Conservation (phyloP, 2,888 invertebrate species). For the Arge pagana region DNA sequence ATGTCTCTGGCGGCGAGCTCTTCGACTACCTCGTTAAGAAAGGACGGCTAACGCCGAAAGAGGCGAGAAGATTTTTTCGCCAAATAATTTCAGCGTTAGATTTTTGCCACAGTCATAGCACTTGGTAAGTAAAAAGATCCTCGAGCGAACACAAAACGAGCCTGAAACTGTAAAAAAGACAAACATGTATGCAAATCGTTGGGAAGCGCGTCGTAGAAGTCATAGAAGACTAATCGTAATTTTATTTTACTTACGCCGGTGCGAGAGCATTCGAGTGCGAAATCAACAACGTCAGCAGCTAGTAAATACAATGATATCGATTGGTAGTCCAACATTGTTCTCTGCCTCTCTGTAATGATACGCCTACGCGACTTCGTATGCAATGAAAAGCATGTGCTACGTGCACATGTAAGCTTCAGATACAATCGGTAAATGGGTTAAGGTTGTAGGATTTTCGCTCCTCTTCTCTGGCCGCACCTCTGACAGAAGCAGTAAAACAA, state of each 20-base stretch:
- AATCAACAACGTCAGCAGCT: not conserved
- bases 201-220: too few relatives aligned
- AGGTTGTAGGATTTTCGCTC: slow-evolving; percentile 20
- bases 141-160: too few relatives aligned
- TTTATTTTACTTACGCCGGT: too few relatives aligned
- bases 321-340: slow-evolving; percentile 2
- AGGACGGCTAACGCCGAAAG: slow-evolving; percentile 95
- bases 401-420: slow-evolving; percentile 5
- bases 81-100: slow-evolving; percentile 99
- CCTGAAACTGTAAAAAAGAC: too few relatives aligned
- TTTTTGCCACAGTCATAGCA: slow-evolving; percentile 99
- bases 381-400: too few relatives aligned
- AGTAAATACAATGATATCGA: slow-evolving; percentile 9
- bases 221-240: too few relatives aligned
- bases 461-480: slow-evolving; percentile 18
- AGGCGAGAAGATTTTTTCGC: slow-evolving; percentile 94
- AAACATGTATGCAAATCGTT: slow-evolving; percentile 1
- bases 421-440: slow-evolving; percentile 29
- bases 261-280: too few relatives aligned
- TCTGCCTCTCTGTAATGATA: not conserved
- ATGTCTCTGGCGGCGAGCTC: slow-evolving; percentile 97
- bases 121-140: slow-evolving; percentile 97
- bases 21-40: slow-evolving; percentile 99
- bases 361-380: not conserved
- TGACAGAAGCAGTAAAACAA: slow-evolving; percentile 29